phyloP scores from a whole-genome alignment of 2,797 vertebrate species.

The Megalops cyprinoides region DNA sequence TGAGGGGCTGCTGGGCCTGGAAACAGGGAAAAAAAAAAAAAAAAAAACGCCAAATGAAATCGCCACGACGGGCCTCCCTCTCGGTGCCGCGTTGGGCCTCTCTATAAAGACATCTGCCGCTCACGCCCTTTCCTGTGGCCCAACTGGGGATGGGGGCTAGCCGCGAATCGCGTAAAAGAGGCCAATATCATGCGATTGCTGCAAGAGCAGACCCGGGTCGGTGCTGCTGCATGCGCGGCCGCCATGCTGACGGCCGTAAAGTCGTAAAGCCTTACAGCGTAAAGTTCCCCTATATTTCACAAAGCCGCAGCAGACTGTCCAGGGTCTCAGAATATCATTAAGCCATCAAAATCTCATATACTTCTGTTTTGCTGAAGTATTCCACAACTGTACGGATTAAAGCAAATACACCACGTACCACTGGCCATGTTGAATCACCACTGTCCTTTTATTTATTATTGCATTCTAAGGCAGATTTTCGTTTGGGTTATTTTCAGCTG shows the following conservation, averaged over 20 bases:
- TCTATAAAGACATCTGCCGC: slow-evolving; percentile 80
- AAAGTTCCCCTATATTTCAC: slow-evolving; percentile 59
- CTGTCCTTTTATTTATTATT: neutral
- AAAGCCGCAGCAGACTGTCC: slow-evolving; percentile 57
- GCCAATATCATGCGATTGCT: slow-evolving; percentile 65
- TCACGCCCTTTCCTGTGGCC: slow-evolving; percentile 72
- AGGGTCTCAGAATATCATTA: slow-evolving; percentile 62
- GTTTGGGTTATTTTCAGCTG: neutral
- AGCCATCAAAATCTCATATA: slow-evolving; percentile 55
- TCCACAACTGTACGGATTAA: neutral
- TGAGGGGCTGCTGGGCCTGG: slow-evolving; percentile 60
- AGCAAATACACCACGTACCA: slow-evolving; percentile 37
- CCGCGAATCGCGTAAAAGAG: slow-evolving; percentile 70
- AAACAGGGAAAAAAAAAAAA: slow-evolving; percentile 39
- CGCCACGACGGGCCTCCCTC: slow-evolving; percentile 60
- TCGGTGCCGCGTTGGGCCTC: slow-evolving; percentile 57
- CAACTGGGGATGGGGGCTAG: slow-evolving; percentile 61
- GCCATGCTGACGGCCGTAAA: slow-evolving; percentile 59
- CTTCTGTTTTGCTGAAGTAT: neutral
- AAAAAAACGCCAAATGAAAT: slow-evolving; percentile 63
- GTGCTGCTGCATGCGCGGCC: neutral
- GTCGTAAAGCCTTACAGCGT: slow-evolving; percentile 53
- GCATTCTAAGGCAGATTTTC: slow-evolving; percentile 28
- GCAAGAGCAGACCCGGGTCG: too few relatives aligned
- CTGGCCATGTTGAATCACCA: slow-evolving; percentile 31